Conservation (phyloP, 2,888 invertebrate species). For the Epirrita christyi region DNA sequence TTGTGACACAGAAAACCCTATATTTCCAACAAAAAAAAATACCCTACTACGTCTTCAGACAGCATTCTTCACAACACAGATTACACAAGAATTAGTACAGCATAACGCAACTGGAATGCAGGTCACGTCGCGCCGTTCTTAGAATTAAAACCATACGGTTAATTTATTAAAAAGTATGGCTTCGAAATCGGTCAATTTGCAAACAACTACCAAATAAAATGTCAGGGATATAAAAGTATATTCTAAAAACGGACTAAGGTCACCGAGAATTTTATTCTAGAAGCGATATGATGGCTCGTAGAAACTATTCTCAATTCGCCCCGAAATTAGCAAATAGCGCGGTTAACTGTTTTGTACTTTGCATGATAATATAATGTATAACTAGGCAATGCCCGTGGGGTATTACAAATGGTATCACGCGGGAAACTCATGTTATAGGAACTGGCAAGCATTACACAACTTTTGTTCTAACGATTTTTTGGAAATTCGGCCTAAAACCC, state of each 20-base stretch:
- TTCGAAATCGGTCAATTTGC: conserved; percentile 33
- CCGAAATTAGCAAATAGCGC: conserved; percentile 42
- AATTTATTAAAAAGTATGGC: conserved; percentile 23
- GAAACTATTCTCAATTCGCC: not conserved
- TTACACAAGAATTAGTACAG: conserved; percentile 2
- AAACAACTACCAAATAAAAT: not conserved
- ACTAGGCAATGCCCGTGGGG: not conserved
- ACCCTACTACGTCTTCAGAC: conserved; percentile 17
- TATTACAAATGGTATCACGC: not conserved
- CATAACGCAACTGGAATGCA: conserved; percentile 19
- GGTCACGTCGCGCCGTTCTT: conserved; percentile 24
- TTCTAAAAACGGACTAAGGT: not conserved
- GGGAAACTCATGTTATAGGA: not conserved
- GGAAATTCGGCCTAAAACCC: too few relatives aligned
- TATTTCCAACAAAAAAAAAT: conserved; percentile 18
- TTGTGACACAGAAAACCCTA: conserved; percentile 17
- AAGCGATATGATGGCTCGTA: not conserved
- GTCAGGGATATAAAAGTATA: not conserved
- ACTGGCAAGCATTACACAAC: not conserved
- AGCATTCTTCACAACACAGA: conserved; percentile 12
- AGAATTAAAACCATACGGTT: conserved; percentile 22
- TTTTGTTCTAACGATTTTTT: too few relatives aligned
- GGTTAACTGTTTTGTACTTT: conserved; percentile 33
- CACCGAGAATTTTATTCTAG: not conserved
- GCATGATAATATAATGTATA: conserved; percentile 12